phyloP scores from a whole-genome alignment of 1,140 invertebrate genomes.

The Vollenhovia emeryi region DNA sequence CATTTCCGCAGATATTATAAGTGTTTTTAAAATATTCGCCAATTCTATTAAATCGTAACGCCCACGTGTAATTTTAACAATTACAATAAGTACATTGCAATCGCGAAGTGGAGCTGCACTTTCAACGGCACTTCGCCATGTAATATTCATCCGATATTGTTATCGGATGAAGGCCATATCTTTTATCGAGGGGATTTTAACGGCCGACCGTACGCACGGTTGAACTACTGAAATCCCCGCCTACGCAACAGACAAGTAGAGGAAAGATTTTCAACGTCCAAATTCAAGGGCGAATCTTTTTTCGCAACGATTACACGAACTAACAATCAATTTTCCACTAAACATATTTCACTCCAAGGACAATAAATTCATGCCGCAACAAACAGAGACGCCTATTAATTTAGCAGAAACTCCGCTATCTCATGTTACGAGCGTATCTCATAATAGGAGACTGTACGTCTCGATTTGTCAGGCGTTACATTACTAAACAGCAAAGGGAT shows the following conservation, averaged over 20 bases:
- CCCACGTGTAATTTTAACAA: not conserved
- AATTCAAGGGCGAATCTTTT: no score
- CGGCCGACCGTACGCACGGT: not conserved
- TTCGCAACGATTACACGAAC: no score
- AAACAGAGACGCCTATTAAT: no score
- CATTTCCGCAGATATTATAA: no score
- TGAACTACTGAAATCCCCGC: conserved; percentile 15
- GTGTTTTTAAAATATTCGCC: not conserved
- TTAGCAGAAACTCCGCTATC: no score
- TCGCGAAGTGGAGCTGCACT: not conserved
- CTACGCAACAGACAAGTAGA: not conserved
- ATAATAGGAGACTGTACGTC: no score
- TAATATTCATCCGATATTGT: not conserved
- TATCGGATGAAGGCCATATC: not conserved
- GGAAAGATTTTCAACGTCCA: no score
- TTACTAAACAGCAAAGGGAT: not conserved
- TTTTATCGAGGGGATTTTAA: not conserved
- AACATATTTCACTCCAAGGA: no score
- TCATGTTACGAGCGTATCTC: no score
- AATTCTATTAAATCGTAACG: not conserved
- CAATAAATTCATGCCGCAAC: no score
- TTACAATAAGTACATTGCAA: conserved; percentile 1
- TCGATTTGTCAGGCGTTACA: not conserved
- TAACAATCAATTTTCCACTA: no score
- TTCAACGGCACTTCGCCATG: not conserved